Evolutionary conservation across 1,140 invertebrate genomes (phyloP).

Genomic region (Limonius californicus): DNA sequence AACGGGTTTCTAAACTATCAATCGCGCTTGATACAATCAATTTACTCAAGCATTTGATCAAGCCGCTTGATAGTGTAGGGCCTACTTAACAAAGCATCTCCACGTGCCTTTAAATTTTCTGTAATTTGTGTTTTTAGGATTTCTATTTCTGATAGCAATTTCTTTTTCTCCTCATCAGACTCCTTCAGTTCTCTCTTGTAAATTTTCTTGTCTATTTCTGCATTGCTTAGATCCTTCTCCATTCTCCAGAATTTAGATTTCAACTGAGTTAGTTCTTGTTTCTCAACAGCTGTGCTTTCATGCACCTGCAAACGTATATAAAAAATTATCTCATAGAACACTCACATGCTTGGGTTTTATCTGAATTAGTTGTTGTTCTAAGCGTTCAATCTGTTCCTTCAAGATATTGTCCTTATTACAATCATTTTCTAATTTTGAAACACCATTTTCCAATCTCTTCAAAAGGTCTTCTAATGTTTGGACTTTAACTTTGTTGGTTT

Average conservation of each 20-base stretch:
- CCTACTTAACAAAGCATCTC: slow-evolving; percentile 34
- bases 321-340: background rate
- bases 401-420: slow-evolving; percentile 44
- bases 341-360: too few relatives aligned
- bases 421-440: slow-evolving; percentile 55
- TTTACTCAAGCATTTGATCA: too few relatives aligned
- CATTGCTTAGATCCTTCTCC: slow-evolving; percentile 64
- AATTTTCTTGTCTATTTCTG: slow-evolving; percentile 64
- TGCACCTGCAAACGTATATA: slow-evolving; percentile 21
- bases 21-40: too few relatives aligned
- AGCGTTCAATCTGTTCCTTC: slow-evolving; percentile 58
- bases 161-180: slow-evolving; percentile 54
- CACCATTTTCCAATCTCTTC: slow-evolving; percentile 53
- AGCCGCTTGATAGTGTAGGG: too few relatives aligned
- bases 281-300: slow-evolving; percentile 51
- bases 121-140: slow-evolving; percentile 49
- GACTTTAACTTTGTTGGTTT: slow-evolving; percentile 46
- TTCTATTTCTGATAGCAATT: slow-evolving; percentile 52
- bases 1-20: too few relatives aligned
- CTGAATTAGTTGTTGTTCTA: slow-evolving; percentile 60
- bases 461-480: slow-evolving; percentile 55
- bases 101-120: slow-evolving; percentile 31
- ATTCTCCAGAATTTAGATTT: slow-evolving; percentile 46
- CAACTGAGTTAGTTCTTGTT: slow-evolving; percentile 54
- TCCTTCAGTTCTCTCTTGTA: slow-evolving; percentile 60